Evolutionary conservation across 2,888 invertebrate genomes (phyloP).

Genomic region (Andrena dorsata): DNA sequence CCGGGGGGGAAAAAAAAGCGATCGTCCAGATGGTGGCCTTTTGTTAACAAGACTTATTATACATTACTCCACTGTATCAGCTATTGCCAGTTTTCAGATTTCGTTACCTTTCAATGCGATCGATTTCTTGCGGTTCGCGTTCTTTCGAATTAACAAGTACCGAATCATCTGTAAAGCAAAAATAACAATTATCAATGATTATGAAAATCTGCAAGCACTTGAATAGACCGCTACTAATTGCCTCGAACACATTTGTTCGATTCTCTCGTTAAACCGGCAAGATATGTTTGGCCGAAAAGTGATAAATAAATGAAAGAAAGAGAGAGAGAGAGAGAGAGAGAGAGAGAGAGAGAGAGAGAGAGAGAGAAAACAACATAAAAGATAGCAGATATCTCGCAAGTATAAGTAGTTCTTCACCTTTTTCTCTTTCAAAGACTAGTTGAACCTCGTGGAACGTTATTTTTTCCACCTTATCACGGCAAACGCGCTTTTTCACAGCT

Average conservation of each 20-base stretch:
- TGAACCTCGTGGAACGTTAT: slow-evolving; percentile 40
- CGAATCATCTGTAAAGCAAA: slow-evolving; percentile 37
- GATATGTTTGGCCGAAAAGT: slow-evolving; percentile 13
- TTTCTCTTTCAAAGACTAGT: slow-evolving; percentile 22
- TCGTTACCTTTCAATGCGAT: background rate
- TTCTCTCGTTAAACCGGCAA: slow-evolving; percentile 35
- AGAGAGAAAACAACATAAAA: background rate
- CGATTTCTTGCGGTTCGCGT: slow-evolving; percentile 15
- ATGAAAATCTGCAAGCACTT: background rate
- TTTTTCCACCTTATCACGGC: slow-evolving; percentile 55
- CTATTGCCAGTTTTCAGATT: slow-evolving; percentile 11
- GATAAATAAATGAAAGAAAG: too few species aligned
- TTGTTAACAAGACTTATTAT: slow-evolving; percentile 14
- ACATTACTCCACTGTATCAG: slow-evolving; percentile 9
- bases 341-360: too few species aligned
- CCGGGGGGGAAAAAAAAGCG: background rate
- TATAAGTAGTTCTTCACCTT: slow-evolving; percentile 37
- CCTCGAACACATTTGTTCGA: slow-evolving; percentile 1
- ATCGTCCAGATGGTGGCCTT: slow-evolving; percentile 9
- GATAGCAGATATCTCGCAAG: slow-evolving; percentile 30
- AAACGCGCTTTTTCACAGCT: slow-evolving; percentile 42
- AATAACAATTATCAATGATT: slow-evolving; percentile 23
- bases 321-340: too few species aligned
- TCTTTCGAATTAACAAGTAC: slow-evolving; percentile 17
- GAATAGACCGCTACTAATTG: slow-evolving; percentile 1